Percentiles rank a stretch among this genome's conserved stretches.
phyloP scores from a whole-genome alignment of 1,140 invertebrate genomes.

The Bombus haemorrhoidalis region DNA sequence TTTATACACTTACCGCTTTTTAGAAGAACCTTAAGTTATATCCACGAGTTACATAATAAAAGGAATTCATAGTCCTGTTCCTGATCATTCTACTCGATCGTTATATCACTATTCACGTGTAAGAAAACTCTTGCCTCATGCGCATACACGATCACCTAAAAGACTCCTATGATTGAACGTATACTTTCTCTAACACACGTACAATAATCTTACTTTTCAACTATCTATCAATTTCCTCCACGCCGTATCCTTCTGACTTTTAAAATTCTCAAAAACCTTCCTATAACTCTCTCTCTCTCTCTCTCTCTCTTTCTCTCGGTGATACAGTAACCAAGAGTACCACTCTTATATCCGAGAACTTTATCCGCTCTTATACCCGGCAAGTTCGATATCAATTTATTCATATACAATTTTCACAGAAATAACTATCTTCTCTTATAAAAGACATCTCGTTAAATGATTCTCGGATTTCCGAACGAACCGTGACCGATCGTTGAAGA shows the following conservation, averaged over 20 bases:
- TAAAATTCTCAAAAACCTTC: not conserved
- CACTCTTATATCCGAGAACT: no score
- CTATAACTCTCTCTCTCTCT: not conserved
- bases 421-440: not conserved
- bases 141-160: not conserved
- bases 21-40: not conserved
- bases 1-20: not conserved
- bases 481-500: not conserved
- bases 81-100: not conserved
- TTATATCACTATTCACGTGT: not conserved
- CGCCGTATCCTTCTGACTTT: not conserved
- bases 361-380: not conserved
- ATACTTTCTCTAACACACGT: not conserved
- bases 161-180: not conserved
- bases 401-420: not conserved
- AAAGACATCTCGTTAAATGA: not conserved
- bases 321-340: not conserved
- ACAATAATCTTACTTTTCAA: not conserved
- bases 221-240: not conserved
- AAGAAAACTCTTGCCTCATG: not conserved
- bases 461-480: no score
- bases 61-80: not conserved
- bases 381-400: not conserved
- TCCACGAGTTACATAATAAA: not conserved
- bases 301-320: no score